phyloP scores from a whole-genome alignment of 2,797 vertebrate species.

The Leuciscus waleckii region DNA sequence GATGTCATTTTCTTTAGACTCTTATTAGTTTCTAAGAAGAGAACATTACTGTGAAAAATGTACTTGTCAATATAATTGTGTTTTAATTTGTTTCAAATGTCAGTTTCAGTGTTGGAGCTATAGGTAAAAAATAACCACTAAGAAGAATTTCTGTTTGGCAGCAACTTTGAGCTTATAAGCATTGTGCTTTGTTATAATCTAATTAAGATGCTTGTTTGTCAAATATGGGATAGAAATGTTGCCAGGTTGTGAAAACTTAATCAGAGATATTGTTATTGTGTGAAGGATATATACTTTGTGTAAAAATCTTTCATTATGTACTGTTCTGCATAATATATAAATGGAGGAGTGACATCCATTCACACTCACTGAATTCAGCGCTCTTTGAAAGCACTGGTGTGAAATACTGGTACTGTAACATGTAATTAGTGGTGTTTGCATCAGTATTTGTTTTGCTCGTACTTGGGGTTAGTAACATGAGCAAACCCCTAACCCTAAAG shows the following conservation, averaged over 20 bases:
- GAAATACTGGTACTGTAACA: neutral
- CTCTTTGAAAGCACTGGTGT: constrained; percentile 5
- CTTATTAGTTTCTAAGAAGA: neutral
- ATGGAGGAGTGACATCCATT: neutral
- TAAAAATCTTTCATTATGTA: neutral
- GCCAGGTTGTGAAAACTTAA: neutral
- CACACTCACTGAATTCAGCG: neutral
- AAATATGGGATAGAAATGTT: neutral
- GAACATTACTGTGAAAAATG: neutral
- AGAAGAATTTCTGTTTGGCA: neutral
- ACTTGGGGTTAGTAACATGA: neutral
- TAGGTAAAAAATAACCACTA: neutral
- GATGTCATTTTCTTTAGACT: neutral
- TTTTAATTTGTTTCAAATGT: neutral
- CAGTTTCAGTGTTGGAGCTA: neutral
- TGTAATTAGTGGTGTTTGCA: neutral
- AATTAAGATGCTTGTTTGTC: neutral
- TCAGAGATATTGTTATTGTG: neutral
- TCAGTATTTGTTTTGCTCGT: neutral
- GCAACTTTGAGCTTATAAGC: neutral
- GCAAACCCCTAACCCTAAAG: neutral
- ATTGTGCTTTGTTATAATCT: neutral
- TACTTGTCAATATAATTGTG: neutral
- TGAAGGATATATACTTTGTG: neutral
- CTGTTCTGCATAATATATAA: neutral